Percentiles rank a stretch among this genome's conserved stretches.
Conservation (phyloP, 2,888 invertebrate genomes). For the Cactoblastis cactorum region DNA sequence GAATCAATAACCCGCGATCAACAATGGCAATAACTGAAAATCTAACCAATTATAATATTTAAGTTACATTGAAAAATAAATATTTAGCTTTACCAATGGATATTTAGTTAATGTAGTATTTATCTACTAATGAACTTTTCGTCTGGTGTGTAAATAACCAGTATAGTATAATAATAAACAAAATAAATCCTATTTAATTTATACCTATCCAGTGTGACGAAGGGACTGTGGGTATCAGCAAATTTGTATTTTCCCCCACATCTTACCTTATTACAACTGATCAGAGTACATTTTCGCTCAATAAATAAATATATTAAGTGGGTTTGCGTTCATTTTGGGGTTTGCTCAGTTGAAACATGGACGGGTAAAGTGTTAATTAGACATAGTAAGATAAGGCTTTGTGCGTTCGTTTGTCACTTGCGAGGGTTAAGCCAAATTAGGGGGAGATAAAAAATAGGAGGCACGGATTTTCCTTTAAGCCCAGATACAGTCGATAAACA, state of each 20-base stretch:
- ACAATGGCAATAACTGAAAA: too few species aligned
- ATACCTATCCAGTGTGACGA: slow-evolving; percentile 6
- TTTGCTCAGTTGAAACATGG: slow-evolving; percentile 26
- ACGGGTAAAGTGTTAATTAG: slow-evolving; percentile 39
- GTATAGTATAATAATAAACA: slow-evolving; percentile 3
- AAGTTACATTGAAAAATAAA: too few species aligned
- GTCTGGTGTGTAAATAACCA: background rate
- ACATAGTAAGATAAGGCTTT: slow-evolving; percentile 36
- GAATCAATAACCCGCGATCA: too few species aligned
- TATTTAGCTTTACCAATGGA: too few species aligned
- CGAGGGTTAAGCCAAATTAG: slow-evolving; percentile 10
- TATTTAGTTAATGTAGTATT: too few species aligned
- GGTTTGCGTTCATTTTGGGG: slow-evolving; percentile 24
- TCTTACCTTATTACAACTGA: background rate
- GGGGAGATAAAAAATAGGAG: slow-evolving; percentile 3
- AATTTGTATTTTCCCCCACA: background rate
- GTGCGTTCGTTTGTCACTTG: slow-evolving; percentile 14
- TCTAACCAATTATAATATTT: too few species aligned
- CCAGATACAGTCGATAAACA: background rate
- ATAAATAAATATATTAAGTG: background rate
- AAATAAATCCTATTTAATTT: slow-evolving; percentile 13
- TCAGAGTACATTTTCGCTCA: background rate
- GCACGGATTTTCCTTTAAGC: background rate
- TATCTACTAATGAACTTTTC: too few species aligned
- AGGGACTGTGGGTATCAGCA: slow-evolving; percentile 2